Conservation (phyloP, 1,140 invertebrate genomes). For the Drusus annulatus region DNA sequence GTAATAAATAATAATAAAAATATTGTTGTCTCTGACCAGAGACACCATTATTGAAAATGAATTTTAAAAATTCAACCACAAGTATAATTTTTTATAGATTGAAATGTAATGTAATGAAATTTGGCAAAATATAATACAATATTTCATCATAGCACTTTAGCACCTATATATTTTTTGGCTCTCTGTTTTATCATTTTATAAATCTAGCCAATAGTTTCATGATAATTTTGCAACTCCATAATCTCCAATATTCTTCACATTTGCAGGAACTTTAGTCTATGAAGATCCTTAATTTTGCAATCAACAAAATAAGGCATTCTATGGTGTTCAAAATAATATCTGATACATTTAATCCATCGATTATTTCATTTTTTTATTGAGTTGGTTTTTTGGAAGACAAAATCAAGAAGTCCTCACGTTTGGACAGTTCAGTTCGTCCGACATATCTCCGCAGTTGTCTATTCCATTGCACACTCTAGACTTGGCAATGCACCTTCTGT, state of each 20-base stretch:
- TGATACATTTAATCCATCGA: neutral
- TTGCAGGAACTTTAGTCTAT: constrained; percentile 15
- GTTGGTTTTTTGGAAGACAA: constrained; percentile 42
- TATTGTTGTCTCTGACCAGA: no score
- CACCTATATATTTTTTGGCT: constrained; percentile 33
- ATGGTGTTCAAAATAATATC: no score
- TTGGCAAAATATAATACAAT: neutral
- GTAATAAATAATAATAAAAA: no score
- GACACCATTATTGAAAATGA: no score
- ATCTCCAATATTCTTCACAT: neutral
- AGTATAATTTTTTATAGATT: no score
- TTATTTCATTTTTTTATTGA: neutral
- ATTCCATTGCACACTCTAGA: constrained; percentile 72
- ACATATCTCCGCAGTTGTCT: constrained; percentile 76
- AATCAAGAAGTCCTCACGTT: constrained; percentile 54
- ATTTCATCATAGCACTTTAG: neutral
- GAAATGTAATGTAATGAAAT: no score
- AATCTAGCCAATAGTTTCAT: neutral
- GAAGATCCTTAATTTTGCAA: no score
- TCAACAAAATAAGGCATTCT: no score
- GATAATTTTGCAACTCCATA: neutral
- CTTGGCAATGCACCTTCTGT: constrained; percentile 75
- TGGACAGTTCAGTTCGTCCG: constrained; percentile 76
- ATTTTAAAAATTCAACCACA: no score
- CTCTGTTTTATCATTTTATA: neutral